Evolutionary conservation across 1,140 invertebrate species (phyloP), one percentile per base, ranked within the genome.

Genomic region (Hesperophylax magnus): DNA sequence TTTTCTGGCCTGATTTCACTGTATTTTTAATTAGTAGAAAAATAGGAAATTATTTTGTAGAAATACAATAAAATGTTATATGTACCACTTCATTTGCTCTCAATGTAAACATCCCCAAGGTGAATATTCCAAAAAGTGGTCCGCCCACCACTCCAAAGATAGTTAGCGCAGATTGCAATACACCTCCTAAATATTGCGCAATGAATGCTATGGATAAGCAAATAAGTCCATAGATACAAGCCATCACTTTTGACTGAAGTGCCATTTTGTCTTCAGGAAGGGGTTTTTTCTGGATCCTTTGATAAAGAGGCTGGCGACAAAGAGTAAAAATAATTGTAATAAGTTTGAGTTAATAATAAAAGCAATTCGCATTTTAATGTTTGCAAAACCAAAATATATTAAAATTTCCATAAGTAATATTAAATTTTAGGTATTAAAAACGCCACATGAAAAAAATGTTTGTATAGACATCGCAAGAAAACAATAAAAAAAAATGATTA

Each of bases 131-230:
- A 4, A 97, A 87, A 1, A 96, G 93, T 0, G 97, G 94, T 18
- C 96, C 97, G 3, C 96, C 96, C 3, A 97, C 94, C 85, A 97
- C 94, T 0, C 97, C 96, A 86, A 97, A 97, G 69, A 97, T 94
- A 7, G 95, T 96, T 0, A 97, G 86, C 0, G 96, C 96, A 0
- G 96, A 94, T 89, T 98, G 94, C 47, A 97, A 90, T 14, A 97
- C 93, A 17, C 95, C 93, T 0, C 96, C 96, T 24, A 97, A 87
- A 84, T 93, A 91, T 85, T 96, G 94, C 0, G 96, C 95, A 0
- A 97, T 88, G 85, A 97, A 97, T 2, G 97, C 93, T 79, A 92
- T 72, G 0, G 88, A 91, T 14, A 92, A 87, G 69, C 92, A 92
- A 5, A 90, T 74, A 0, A 92, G 85, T 0, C 92, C 92, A 80